Percentiles rank a stretch among this genome's conserved stretches.
phyloP scores from a whole-genome alignment of 2,888 invertebrate species.

The Allophyes oxyacanthae region DNA sequence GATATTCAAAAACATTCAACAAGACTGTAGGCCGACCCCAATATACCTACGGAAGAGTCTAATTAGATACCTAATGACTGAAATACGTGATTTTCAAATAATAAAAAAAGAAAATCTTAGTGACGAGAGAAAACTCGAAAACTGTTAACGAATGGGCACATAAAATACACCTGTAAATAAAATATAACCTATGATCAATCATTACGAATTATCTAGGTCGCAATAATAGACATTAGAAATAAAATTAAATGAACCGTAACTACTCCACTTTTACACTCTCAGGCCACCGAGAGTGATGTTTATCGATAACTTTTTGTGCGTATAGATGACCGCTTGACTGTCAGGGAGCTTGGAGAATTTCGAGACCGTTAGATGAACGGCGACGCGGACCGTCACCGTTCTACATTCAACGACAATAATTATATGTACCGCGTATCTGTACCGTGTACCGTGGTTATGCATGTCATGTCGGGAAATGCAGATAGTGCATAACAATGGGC shows the following conservation, averaged over 20 bases:
- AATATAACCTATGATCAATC: slow-evolving; percentile 13
- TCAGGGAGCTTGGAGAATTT: slow-evolving; percentile 54
- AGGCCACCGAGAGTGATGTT: slow-evolving; percentile 38
- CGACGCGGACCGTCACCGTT: slow-evolving; percentile 49
- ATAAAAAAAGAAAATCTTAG: too few relatives aligned
- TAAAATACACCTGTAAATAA: slow-evolving; percentile 13
- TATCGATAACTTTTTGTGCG: slow-evolving; percentile 67
- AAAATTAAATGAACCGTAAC: slow-evolving; percentile 27
- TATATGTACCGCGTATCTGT: slow-evolving; percentile 36
- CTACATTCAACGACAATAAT: slow-evolving; percentile 56
- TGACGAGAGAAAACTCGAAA: too few relatives aligned
- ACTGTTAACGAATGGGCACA: too few relatives aligned
- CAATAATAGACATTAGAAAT: slow-evolving; percentile 23
- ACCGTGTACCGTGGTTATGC: slow-evolving; percentile 19
- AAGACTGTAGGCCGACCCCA: too few relatives aligned
- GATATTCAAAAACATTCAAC: slow-evolving; percentile 2
- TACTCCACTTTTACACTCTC: slow-evolving; percentile 36
- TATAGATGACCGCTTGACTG: slow-evolving; percentile 45
- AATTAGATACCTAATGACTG: too few relatives aligned
- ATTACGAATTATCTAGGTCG: slow-evolving; percentile 22
- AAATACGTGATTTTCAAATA: too few relatives aligned
- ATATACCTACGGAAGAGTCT: too few relatives aligned
- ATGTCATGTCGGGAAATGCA: slow-evolving; percentile 43
- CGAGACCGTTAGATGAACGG: slow-evolving; percentile 78
- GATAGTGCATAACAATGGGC: slow-evolving; percentile 43